A percentile compares a stretch with the other conserved stretches of the same genome.
These are phyloP conservation scores for Tetheella fluctuosa DNA, from an alignment of 2,888 invertebrate genomes.

Conservation along the genomic window DNA sequence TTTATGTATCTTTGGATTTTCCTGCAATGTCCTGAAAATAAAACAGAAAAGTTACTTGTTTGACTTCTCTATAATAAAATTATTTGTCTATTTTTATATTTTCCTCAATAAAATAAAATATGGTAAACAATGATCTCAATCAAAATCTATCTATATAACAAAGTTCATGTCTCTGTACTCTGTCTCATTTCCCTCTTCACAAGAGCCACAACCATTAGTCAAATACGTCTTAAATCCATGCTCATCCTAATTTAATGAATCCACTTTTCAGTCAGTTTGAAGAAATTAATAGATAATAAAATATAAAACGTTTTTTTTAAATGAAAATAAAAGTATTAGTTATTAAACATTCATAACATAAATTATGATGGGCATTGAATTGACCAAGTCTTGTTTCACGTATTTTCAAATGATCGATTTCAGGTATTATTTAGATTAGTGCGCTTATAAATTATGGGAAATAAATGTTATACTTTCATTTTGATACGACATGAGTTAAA, in stretches of 20 bases:
- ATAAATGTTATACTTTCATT: conserved; percentile 44
- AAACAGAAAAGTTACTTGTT: too few relatives aligned
- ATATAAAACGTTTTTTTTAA: neutral
- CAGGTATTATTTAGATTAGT: conserved; percentile 29
- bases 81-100: neutral
- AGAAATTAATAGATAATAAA: conserved; percentile 1
- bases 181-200: conserved; percentile 52
- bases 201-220: conserved; percentile 49
- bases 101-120: neutral
- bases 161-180: conserved; percentile 56
- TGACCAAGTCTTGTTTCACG: conserved; percentile 73
- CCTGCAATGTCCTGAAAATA: too few relatives aligned
- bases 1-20: too few relatives aligned
- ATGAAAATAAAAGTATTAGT: conserved; percentile 4
- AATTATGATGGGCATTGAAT: conserved; percentile 75
- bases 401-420: conserved; percentile 81
- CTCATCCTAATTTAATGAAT: conserved; percentile 70
- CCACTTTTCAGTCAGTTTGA: conserved; percentile 16
- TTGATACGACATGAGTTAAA: conserved; percentile 41
- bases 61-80: too few relatives aligned
- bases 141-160: neutral
- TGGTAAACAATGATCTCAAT: conserved; percentile 10
- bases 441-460: conserved; percentile 38
- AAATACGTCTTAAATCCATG: conserved; percentile 57
- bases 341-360: conserved; percentile 20